Evolutionary conservation across 2,888 invertebrate species (phyloP), one percentile per base, ranked within the genome.

Genomic region (Hylaea fasciaria): DNA sequence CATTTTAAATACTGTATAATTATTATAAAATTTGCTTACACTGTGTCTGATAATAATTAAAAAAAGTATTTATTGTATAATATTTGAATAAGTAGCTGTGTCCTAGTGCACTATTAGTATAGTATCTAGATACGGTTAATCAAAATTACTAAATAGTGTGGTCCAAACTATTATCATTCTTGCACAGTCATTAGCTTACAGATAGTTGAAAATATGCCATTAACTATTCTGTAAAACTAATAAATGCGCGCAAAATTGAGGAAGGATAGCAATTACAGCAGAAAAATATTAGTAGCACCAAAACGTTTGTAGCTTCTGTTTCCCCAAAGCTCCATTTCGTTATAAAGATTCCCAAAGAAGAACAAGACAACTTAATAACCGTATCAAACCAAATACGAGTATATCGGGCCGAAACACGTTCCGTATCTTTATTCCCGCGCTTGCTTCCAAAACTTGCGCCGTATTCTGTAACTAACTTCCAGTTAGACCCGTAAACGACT

Each of bases 401-500:
- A 77, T 74, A 78, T 74, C 57, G 72, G 68, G 66, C 72, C 71
- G 73, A 79, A 80, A 80, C 74, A 81, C 76, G 47, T 72, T 71
- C 72, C 57, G 78, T 80, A 82, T 83, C 80, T 81, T 82, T 81
- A 85, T 81, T 79, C 78, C 69, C 70, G 66, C 73, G 72, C 77
- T 80, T 77, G 76, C 70, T 76, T 72, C 73, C 69, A 70, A 78
- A 87, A 86, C 82, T 86, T 82, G 68, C 63, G 72, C 78, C 81
- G 81, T 83, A 83, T 86, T 85, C 83, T 77, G 80, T 83, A 84
- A 81, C 83, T 82, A 89, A 87, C 85, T 89, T 87, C 78, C 78
- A 85, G 85, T 86, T 86, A 85, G 82, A 81, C 80, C 82, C 83
- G 82, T 89, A 89, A 91, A 90, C 88, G 89, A 89, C 85, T 88